These are phyloP conservation scores for Ivindomyrus marchei DNA, from an alignment of 2,113 vertebrate species.

Conservation along the genomic window DNA sequence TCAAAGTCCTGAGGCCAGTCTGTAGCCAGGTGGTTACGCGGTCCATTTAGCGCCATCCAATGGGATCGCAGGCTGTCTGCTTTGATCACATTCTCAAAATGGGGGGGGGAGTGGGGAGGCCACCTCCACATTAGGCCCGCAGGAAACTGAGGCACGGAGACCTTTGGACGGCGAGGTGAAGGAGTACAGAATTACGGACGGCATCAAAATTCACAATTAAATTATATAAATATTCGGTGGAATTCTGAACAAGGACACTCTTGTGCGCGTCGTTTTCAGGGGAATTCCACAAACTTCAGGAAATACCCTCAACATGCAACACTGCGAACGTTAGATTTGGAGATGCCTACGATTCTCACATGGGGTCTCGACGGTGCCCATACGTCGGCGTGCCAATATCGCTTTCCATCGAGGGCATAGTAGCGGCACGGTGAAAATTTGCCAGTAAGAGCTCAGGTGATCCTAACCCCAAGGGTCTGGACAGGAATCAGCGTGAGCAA, in stretches of 20 bases:
- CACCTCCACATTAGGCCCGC: background rate
- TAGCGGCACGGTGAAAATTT: background rate
- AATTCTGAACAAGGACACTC: background rate
- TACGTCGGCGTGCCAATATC: background rate
- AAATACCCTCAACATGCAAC: background rate
- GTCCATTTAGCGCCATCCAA: conserved; percentile 15
- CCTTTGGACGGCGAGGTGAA: background rate
- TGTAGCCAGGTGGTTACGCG: conserved; percentile 23
- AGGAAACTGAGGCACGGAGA: background rate
- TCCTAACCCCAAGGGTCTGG: background rate
- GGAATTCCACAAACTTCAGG: background rate
- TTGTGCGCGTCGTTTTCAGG: background rate
- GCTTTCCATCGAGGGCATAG: background rate
- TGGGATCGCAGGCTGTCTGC: conserved; percentile 1
- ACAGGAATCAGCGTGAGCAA: background rate
- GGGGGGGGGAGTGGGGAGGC: background rate
- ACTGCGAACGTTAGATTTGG: background rate
- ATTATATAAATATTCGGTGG: background rate
- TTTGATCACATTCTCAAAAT: conserved; percentile 24
- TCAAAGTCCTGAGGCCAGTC: conserved; percentile 4
- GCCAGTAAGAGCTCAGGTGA: background rate
- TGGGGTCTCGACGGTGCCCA: background rate
- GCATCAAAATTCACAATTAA: background rate
- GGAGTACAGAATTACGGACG: background rate
- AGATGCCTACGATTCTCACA: background rate